Base-by-base conservation (phyloP, 2,888 invertebrate species). In the Sericinus montela region DNA sequence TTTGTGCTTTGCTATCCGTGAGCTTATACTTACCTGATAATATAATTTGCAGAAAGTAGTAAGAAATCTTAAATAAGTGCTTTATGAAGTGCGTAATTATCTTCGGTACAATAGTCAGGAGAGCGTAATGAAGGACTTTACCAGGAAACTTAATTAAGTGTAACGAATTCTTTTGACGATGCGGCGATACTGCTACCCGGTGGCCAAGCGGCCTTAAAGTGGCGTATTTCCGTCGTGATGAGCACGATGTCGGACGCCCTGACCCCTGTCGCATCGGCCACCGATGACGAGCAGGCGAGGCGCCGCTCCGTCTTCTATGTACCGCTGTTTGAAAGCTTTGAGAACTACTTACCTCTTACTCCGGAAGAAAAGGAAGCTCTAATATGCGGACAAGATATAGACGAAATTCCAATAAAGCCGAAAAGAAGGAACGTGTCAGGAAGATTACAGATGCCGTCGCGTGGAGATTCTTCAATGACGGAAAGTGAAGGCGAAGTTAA, bases 271-370 rank as follows among this genome's bases (percentile, higher is more conserved):
- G 63, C 67, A 57, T 64, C 75, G 59, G 65, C 67, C 75, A 67
- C 65, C 68, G 79, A 72, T 67, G 90, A 90, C 65, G 91, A 92
- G 45, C 80, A 87, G 57, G 71, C 88, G 55, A 87, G 92, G 42
- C 90, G 94, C 52, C 90, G 94, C 55, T 94, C 94, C 41, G 93
- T 94, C 57, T 94, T 94, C 79, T 94, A 94, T 80, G 93, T 94
- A 57, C 92, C 94, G 57, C 82, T 94, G 59, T 91, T 91, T 52
- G 90, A 91, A 57, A 91, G 91, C 62, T 91, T 90, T 59, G 88
- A 86, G 45, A 91, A 90, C 67, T 91, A 91, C 64, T 80, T 91
- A 40, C 91, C 91, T 19, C 83, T 91, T 48, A 81, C 87, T 19
- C 69, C 77, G 46, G 83, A 84, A 67, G 87, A 89, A 70, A 84